phyloP scores from a whole-genome alignment of 1,140 invertebrate genomes.

The Anastrepha ludens region DNA sequence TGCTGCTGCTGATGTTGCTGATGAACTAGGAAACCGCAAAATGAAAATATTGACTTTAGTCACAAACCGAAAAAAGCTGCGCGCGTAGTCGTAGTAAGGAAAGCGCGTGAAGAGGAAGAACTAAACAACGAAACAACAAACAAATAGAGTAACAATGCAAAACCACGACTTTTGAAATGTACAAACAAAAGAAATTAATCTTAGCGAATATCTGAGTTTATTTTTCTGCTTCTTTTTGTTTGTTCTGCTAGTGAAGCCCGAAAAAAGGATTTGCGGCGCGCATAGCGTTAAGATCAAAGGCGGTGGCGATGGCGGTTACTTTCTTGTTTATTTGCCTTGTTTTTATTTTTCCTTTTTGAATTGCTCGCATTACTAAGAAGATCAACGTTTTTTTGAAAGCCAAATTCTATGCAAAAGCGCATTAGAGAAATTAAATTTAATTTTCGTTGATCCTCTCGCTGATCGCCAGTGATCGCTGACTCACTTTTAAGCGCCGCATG shows the following conservation, averaged over 20 bases:
- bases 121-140: slow-evolving; percentile 4
- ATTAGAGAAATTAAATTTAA: background rate
- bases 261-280: slow-evolving; percentile 43
- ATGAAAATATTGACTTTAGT: slow-evolving; percentile 34
- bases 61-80: background rate
- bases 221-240: slow-evolving; percentile 22
- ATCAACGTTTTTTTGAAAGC: background rate
- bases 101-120: slow-evolving; percentile 16
- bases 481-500: slow-evolving; percentile 3
- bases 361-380: background rate
- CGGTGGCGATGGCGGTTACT: background rate
- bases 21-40: slow-evolving; percentile 40
- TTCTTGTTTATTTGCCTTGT: slow-evolving; percentile 28
- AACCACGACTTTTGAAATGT: slow-evolving; percentile 52
- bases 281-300: slow-evolving; percentile 21
- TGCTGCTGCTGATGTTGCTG: background rate
- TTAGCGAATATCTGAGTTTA: background rate
- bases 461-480: background rate
- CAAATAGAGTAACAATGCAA: slow-evolving; percentile 51
- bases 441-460: background rate
- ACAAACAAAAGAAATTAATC: slow-evolving; percentile 35
- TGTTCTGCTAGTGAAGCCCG: background rate
- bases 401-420: background rate
- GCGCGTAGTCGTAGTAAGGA: background rate
- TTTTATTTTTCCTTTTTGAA: slow-evolving; percentile 3